Conservation (phyloP, 2,797 vertebrate genomes). For the Coregonus sp. region DNA sequence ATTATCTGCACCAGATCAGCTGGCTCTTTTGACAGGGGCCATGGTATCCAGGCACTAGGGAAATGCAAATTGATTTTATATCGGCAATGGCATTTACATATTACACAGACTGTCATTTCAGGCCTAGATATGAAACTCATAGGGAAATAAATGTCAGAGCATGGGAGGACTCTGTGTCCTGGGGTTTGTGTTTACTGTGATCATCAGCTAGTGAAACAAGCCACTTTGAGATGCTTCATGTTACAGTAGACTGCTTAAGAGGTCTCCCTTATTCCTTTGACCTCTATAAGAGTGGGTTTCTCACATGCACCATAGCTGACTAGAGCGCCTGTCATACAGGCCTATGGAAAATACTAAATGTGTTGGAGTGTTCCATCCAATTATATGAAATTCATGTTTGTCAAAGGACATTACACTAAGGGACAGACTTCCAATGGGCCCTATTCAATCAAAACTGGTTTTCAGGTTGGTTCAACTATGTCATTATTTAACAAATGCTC, state of each 20-base stretch:
- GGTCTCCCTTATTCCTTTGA: slow-evolving; percentile 35
- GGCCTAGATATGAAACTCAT: slow-evolving; percentile 77
- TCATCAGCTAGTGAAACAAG: slow-evolving; percentile 64
- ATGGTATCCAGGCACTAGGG: slow-evolving; percentile 75
- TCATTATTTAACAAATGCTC: neutral
- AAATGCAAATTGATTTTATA: slow-evolving; percentile 87
- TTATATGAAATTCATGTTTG: neutral
- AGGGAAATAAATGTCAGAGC: slow-evolving; percentile 78
- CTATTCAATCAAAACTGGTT: neutral
- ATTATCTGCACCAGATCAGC: slow-evolving; percentile 80
- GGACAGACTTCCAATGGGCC: neutral
- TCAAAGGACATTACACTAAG: neutral
- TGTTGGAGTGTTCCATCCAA: neutral
- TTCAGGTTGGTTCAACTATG: neutral
- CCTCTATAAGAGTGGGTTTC: slow-evolving; percentile 24
- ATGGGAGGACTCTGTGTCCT: slow-evolving; percentile 62
- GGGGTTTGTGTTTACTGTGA: slow-evolving; percentile 72
- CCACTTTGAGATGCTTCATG: slow-evolving; percentile 65
- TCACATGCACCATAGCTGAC: slow-evolving; percentile 12
- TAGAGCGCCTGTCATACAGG: slow-evolving; percentile 4
- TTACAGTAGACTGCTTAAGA: neutral
- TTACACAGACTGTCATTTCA: slow-evolving; percentile 78
- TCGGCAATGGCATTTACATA: slow-evolving; percentile 75
- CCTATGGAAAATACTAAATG: slow-evolving; percentile 2
- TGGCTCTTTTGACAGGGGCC: slow-evolving; percentile 77